Evolutionary conservation across 2,888 invertebrate genomes (phyloP).

Genomic region (Andrena haemorrhoa): DNA sequence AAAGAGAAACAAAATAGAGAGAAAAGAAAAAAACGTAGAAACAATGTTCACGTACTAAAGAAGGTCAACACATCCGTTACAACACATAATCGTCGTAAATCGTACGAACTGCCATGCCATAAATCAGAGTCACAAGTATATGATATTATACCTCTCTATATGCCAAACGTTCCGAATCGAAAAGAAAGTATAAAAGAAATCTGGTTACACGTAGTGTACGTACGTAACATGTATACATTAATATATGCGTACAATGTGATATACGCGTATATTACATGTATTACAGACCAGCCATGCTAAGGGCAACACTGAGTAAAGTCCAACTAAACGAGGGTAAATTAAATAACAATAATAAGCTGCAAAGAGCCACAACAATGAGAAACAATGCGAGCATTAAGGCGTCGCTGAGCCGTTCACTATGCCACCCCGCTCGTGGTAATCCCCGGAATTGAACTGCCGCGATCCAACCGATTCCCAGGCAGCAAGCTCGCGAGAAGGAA

Average conservation of each 20-base stretch:
- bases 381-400: constrained; percentile 84
- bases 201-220: constrained; percentile 56
- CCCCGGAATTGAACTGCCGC: not conserved
- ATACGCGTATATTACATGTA: constrained; percentile 64
- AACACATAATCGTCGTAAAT: constrained; percentile 67
- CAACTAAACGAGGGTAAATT: constrained; percentile 74
- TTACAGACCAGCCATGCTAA: constrained; percentile 84
- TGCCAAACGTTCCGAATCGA: constrained; percentile 66
- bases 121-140: constrained; percentile 66
- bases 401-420: constrained; percentile 78
- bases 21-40: constrained; percentile 23
- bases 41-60: constrained; percentile 46
- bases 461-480: not conserved
- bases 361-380: constrained; percentile 85
- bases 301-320: constrained; percentile 83
- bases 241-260: constrained; percentile 56
- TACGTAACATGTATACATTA: constrained; percentile 61
- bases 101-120: constrained; percentile 82
- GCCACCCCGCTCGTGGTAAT: constrained; percentile 71
- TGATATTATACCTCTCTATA: constrained; percentile 60
- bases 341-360: constrained; percentile 84
- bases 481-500: not conserved
- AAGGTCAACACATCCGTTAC: constrained; percentile 68
- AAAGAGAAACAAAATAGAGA: constrained; percentile 14
- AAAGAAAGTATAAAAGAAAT: constrained; percentile 31